A percentile compares a stretch with the other conserved stretches of the same genome.
Evolutionary conservation across 1,140 invertebrate species (phyloP).

Genomic region (Atta cephalotes): DNA sequence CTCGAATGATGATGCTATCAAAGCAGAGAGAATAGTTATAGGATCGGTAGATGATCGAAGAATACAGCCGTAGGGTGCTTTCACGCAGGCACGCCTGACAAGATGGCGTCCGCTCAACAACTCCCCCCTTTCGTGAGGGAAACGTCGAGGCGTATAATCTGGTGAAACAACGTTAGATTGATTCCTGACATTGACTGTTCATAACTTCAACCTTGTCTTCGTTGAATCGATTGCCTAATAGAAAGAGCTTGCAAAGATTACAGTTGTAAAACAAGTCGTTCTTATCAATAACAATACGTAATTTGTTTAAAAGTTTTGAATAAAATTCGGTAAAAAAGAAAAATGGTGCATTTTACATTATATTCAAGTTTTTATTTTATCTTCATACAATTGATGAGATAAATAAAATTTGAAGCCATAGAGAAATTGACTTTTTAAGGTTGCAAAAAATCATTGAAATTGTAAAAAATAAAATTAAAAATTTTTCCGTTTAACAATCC

Average conservation of each 20-base stretch:
- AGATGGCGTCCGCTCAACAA: slow-evolving; percentile 71
- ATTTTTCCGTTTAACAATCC: background rate
- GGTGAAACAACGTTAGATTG: slow-evolving; percentile 78
- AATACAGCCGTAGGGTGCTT: slow-evolving; percentile 71
- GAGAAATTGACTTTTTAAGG: background rate
- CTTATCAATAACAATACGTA: background rate
- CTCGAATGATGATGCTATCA: slow-evolving; percentile 21
- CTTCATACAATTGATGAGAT: background rate
- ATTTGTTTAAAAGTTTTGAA: background rate
- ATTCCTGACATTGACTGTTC: slow-evolving; percentile 79
- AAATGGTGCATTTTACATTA: background rate
- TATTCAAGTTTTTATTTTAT: slow-evolving; percentile 3
- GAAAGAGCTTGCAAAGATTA: slow-evolving; percentile 6
- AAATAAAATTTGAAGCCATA: background rate
- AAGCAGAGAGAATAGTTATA: slow-evolving; percentile 40
- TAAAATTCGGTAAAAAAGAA: background rate
- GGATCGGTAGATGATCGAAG: slow-evolving; percentile 74
- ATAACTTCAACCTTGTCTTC: slow-evolving; percentile 72
- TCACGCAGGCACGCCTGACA: slow-evolving; percentile 74
- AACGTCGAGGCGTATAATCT: slow-evolving; percentile 79
- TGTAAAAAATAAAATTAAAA: background rate
- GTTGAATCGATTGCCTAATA: slow-evolving; percentile 21
- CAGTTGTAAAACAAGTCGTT: background rate
- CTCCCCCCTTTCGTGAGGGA: slow-evolving; percentile 58
- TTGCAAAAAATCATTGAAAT: background rate